These are phyloP conservation scores for Salarias fasciatus DNA, from an alignment of 2,797 vertebrate species.

Conservation along the genomic window DNA sequence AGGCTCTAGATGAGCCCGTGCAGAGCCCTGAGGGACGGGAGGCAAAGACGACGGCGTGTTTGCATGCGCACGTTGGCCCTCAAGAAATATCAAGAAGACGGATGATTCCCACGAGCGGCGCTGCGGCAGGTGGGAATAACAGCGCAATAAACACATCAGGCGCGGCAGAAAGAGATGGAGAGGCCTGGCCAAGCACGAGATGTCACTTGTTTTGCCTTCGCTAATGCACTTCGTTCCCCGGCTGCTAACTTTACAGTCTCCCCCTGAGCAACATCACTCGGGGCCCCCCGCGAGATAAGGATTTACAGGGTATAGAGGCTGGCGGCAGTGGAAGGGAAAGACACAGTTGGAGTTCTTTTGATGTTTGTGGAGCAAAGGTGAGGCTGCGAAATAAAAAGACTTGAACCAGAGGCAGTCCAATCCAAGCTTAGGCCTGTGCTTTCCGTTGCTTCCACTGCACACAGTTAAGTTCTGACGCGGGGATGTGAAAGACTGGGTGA, in stretches of 20 bases:
- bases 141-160: slow-evolving; percentile 54
- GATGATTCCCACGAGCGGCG: slow-evolving; percentile 50
- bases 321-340: slow-evolving; percentile 22
- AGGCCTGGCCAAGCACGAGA: slow-evolving; percentile 24
- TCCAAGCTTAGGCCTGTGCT: neutral
- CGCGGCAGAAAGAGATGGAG: slow-evolving; percentile 19
- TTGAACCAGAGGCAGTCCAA: slow-evolving; percentile 25
- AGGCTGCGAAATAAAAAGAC: slow-evolving; percentile 49
- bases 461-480: no score
- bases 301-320: slow-evolving; percentile 52
- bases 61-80: slow-evolving; percentile 35
- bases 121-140: slow-evolving; percentile 56
- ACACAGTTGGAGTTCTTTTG: slow-evolving; percentile 45
- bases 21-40: slow-evolving; percentile 43
- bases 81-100: slow-evolving; percentile 46
- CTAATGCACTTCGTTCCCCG: slow-evolving; percentile 35
- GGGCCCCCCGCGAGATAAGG: slow-evolving; percentile 54
- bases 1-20: slow-evolving; percentile 52
- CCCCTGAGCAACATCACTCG: slow-evolving; percentile 48
- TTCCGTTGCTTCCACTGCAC: no score
- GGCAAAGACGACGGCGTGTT: slow-evolving; percentile 38
- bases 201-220: slow-evolving; percentile 40
- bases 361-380: slow-evolving; percentile 64
- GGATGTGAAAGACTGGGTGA: neutral
- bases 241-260: slow-evolving; percentile 48